A percentile compares a stretch with the other conserved stretches of the same genome.
These are phyloP conservation scores for Bradysia coprophila DNA, from an alignment of 1,140 invertebrate genomes.

Conservation along the genomic window DNA sequence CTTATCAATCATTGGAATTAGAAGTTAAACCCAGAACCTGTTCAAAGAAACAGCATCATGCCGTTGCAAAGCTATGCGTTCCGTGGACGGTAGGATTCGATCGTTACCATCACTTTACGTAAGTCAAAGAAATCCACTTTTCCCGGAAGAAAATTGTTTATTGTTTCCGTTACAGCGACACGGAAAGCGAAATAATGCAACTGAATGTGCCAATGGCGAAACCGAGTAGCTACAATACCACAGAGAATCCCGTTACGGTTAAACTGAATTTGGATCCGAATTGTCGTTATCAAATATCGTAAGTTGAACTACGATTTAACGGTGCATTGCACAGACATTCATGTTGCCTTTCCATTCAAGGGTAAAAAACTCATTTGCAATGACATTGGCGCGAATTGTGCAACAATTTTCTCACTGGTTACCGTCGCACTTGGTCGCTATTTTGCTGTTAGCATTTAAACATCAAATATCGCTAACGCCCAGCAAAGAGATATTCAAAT, in stretches of 20 bases:
- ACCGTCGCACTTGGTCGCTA: constrained; percentile 17
- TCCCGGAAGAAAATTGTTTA: constrained; percentile 3
- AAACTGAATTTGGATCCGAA: constrained; percentile 33
- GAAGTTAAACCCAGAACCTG: constrained; percentile 31
- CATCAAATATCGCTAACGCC: constrained; percentile 9
- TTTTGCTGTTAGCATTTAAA: constrained; percentile 14
- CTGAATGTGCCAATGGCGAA: constrained; percentile 27
- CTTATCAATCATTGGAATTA: constrained; percentile 38
- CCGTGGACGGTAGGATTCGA: constrained; percentile 40
- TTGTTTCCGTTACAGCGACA: constrained; percentile 23
- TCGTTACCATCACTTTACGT: constrained; percentile 37
- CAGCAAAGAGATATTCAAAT: constrained; percentile 8
- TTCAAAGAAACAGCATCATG: constrained; percentile 26
- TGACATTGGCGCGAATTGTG: constrained; percentile 13
- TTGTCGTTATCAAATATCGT: constrained; percentile 33
- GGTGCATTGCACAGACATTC: too few species aligned
- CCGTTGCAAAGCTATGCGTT: constrained; percentile 36
- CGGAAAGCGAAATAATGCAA: constrained; percentile 24
- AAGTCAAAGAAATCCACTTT: constrained; percentile 19
- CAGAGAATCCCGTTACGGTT: constrained; percentile 21
- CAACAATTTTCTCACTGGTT: constrained; percentile 18
- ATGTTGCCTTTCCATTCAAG: constrained; percentile 9
- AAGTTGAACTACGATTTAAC: too few species aligned
- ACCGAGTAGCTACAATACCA: constrained; percentile 17
- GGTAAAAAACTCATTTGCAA: constrained; percentile 17